Conservation (phyloP, 2,113 vertebrate species). For the Nyctereutes procyonoides region DNA sequence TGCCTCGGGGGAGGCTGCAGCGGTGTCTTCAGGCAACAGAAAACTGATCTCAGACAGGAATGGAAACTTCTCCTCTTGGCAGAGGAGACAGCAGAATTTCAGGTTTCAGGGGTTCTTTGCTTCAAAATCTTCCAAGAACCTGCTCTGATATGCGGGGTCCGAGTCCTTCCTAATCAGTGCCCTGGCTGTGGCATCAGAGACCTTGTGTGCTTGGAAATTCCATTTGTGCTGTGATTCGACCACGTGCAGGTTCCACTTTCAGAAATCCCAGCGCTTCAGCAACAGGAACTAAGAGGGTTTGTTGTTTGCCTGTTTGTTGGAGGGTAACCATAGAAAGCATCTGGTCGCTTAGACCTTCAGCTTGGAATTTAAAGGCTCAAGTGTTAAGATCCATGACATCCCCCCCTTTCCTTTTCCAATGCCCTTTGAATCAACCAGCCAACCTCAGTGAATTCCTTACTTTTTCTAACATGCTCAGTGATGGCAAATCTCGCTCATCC, state of each 20-base stretch:
- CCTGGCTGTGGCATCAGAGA: background rate
- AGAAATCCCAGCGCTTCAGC: background rate
- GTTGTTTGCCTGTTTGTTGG: background rate
- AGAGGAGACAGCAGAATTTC: background rate
- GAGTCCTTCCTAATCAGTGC: background rate
- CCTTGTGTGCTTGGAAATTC: background rate
- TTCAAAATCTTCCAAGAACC: background rate
- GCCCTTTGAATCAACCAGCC: background rate
- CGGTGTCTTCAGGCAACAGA: background rate
- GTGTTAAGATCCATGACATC: background rate
- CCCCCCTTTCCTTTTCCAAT: background rate
- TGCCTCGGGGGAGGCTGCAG: background rate
- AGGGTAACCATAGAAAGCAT: background rate
- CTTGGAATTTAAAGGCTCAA: background rate
- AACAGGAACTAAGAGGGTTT: background rate
- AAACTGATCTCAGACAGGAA: background rate
- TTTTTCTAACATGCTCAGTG: background rate
- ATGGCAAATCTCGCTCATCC: background rate
- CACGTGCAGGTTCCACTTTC: background rate
- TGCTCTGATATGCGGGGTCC: background rate
- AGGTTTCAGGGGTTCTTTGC: background rate
- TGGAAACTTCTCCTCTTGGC: background rate
- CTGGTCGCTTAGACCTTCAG: background rate
- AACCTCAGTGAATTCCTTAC: background rate
- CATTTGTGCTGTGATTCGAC: background rate